Base-by-base conservation (phyloP, 2,888 invertebrate species). In the Trissolcus brochymenae region DNA sequence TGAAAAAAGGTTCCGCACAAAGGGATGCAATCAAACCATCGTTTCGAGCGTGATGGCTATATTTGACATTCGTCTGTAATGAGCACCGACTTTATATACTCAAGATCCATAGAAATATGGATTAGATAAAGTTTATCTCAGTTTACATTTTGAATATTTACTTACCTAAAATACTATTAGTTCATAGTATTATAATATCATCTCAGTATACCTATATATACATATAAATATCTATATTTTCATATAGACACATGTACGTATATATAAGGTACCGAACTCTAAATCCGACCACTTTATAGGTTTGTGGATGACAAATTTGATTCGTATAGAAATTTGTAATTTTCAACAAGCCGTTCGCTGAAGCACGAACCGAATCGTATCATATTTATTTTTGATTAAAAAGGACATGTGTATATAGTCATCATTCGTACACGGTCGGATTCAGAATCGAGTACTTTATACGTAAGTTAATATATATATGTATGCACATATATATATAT, bases 121-220 rank as follows among this genome's bases (percentile, higher is more conserved):
- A 86, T 77, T 79, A 83, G 83, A 82, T 81, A 76, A 77, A 82
- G 78, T 82, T 82, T 83, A 84, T 84, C 80, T 80, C 81, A 78
- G 71, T 74, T 78, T 78, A 77, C 65, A 60, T 72, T 73, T 71
- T 74, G 72, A 76, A 76, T 79, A 76, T 80, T 80, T 81, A 81
- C 81, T 83, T 84, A 81, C 79, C 85, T 85, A 85, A 81, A 83
- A 82, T 81, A 85, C 86, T 87, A 87, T 87, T 87, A 87, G 83
- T 87, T 85, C 86, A 87, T 87, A 87, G 84, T 85, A 86, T 82
- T 85, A 82, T 87, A 86, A 86, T 86, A 81, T 87, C 84, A 84
- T 86, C 85, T 85, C 85, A 85, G 84, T 83, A 84, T 84, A 82
- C 82, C 82, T 81, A 80, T 82, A 81, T 78, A 81, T 82, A 81